These are phyloP conservation scores for Acropternis orthonyx DNA, from an alignment of 2,797 vertebrate species.

Conservation along the genomic window DNA sequence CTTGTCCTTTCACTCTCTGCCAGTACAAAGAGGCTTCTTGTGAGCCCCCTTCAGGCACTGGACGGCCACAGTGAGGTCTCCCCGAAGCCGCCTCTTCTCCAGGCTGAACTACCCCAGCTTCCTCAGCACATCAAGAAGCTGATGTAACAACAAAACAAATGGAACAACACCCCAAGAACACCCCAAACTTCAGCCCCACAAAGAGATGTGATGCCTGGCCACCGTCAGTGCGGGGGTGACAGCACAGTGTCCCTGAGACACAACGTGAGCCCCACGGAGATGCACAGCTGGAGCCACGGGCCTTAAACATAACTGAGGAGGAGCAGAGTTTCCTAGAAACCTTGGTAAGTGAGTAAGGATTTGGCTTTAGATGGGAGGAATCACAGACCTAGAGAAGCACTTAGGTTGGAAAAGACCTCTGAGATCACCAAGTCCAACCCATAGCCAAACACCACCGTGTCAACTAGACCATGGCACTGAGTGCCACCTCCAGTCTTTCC, in stretches of 20 bases:
- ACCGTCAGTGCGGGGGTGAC: rapidly evolving
- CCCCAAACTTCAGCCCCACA: not conserved
- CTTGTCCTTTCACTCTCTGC: not conserved
- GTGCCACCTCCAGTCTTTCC: not conserved
- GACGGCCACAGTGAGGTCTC: not conserved
- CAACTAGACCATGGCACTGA: not conserved
- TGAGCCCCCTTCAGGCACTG: not conserved
- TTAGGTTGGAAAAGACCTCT: not conserved
- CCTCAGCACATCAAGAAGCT: not conserved
- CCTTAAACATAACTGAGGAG: rapidly evolving
- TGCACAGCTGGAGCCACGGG: rapidly evolving
- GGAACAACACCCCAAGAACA: not conserved
- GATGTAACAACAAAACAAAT: not conserved
- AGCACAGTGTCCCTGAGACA: rapidly evolving
- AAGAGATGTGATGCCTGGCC: rapidly evolving
- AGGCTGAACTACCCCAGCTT: not conserved
- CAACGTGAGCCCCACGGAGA: rapidly evolving
- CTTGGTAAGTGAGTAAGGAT: too few relatives aligned
- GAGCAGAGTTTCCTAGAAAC: not conserved
- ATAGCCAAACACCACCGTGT: not conserved
- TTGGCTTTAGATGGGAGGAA: not conserved
- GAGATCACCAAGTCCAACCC: not conserved
- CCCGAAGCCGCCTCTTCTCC: not conserved
- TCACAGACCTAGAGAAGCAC: not conserved
- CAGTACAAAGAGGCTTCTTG: rapidly evolving